Base-by-base conservation (phyloP, 2,797 vertebrate species). In the Channa striata region DNA sequence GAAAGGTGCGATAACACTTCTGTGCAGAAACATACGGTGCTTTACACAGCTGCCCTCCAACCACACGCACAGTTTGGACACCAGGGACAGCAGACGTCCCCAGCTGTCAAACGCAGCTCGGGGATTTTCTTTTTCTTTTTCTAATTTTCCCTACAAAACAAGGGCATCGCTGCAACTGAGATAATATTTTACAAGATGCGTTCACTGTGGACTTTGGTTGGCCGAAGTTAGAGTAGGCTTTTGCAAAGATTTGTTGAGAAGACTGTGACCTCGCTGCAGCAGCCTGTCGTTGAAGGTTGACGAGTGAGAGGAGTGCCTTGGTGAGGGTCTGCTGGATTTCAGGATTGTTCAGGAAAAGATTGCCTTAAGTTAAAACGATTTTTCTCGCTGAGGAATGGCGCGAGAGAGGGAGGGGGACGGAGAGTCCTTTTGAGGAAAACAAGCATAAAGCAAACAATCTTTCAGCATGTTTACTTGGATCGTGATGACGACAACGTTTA, bases 391-490 rank as follows among this genome's bases (percentile, higher is more conserved):
- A 47, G 54, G 73, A 77, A 59, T 59, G 39, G 63, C 3, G 61
- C 5, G 53, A 66, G 66, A 68, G 60, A 37, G 50, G 70, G 57
- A 72, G 25, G 25, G 39, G 63, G 2, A 37, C 46, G 70, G 57
- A 72, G 66, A 19, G 62, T 70, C 76, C 67, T 48, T 3, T 46
- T 2, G 21, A 47, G 59, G 64, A 30, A 11, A 62, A 80, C 21
- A 37, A 58, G 74, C 75, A 84, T 62, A 74, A 85, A 80, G 84
- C 80, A 88, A 90, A 90, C 85, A 86, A 87, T 91, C 89, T 90
- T 91, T 91, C 89, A 91, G 93, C 93, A 93, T 94, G 93, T 93
- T 93, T 93, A 93, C 91, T 85, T 59, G 82, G 89, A 91, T 83
- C 59, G 89, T 86, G 91, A 85, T 17, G 69, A 78, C 42, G 86